Evolutionary conservation across 2,113 vertebrate genomes (phyloP), one percentile per base, ranked within the genome.

Genomic region (Halichoerus grypus): DNA sequence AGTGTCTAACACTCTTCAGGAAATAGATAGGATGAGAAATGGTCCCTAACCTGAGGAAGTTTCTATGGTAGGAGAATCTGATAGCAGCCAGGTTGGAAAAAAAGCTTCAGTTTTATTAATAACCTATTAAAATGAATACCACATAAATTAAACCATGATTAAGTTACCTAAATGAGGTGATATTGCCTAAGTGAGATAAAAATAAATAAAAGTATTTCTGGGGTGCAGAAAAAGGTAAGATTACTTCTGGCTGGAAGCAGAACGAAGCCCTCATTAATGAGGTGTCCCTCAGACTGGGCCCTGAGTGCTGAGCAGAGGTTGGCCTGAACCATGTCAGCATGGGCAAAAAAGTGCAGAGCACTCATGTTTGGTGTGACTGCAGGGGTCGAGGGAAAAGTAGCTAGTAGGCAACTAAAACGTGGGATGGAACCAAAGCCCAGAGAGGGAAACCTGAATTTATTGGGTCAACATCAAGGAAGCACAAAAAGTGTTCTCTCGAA

Each of bases 101-200:
- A 93, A 71, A 67, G 12, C 9, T 91, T 83, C 15, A 61, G 5
- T 63, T 74, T 59, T 94, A 92, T 96, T 33, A 89, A 92, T 83
- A 26, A 39, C 57, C 51, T 80, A 94, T 26, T 84, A 59, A 91
- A 80, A 74, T 83, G 61, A 91, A 39, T 51, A 76, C 11, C 46
- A 87, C 7, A 91, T 3, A 21, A 82, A 72, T n/a, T 77, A 84
- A 80, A 76, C 39, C n/a, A 28, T 49, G 13, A 24, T 49, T 36
- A 79, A 82, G 61, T 39, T 71, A 87, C 21, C 88, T 92, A 82
- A 57, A 26, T 19, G 7, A 80, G 5, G 5, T n/a, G 24, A 26
- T 55, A 79, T 36, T 74, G 79, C 46, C 80, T 81, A 72, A 39
- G 28, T 31, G 59, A 93, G 42, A 33, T 81, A 39, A 69, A 59